Conservation (phyloP, 2,113 vertebrate genomes). For the Cynoglossus semilaevis region DNA sequence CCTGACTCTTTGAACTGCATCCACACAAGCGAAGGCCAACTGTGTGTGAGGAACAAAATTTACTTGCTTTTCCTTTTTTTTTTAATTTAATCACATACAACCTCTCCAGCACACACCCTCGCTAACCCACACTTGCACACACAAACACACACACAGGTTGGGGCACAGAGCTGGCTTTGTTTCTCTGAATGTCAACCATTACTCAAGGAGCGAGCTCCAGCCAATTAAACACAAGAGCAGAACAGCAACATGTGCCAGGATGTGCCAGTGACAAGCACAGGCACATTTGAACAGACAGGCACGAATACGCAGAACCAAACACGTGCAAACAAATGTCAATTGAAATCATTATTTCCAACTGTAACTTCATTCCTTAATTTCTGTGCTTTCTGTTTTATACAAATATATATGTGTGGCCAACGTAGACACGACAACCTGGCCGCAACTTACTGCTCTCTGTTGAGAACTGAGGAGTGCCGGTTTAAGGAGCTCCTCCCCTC, state of each 20-base stretch:
- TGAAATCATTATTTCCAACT: background rate
- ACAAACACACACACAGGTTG: constrained; percentile 28
- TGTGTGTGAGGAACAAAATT: constrained; percentile 46
- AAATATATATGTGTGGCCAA: background rate
- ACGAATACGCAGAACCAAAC: background rate
- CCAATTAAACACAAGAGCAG: constrained; percentile 39
- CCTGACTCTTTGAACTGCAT: constrained; percentile 38
- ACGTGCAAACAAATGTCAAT: background rate
- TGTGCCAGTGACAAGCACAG: constrained; percentile 31
- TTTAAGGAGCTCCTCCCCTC: constrained; percentile 79
- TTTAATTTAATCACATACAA: background rate
- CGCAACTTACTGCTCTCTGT: constrained; percentile 89
- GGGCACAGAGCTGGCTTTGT: constrained; percentile 55
- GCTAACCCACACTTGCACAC: constrained; percentile 13
- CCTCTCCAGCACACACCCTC: constrained; percentile 3
- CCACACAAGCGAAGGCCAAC: constrained; percentile 38
- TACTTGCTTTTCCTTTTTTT: constrained; percentile 24
- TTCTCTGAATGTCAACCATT: constrained; percentile 50
- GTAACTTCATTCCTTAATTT: too few relatives aligned
- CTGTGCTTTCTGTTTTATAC: too few relatives aligned
- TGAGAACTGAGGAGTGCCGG: constrained; percentile 84
- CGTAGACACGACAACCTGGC: background rate
- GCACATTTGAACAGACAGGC: constrained; percentile 31
- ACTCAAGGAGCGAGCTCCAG: constrained; percentile 28
- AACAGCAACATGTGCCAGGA: too few relatives aligned